Percentiles rank a stretch among this genome's conserved stretches.
Conservation (phyloP, 2,113 vertebrate genomes). For the Serilophus lunatus region DNA sequence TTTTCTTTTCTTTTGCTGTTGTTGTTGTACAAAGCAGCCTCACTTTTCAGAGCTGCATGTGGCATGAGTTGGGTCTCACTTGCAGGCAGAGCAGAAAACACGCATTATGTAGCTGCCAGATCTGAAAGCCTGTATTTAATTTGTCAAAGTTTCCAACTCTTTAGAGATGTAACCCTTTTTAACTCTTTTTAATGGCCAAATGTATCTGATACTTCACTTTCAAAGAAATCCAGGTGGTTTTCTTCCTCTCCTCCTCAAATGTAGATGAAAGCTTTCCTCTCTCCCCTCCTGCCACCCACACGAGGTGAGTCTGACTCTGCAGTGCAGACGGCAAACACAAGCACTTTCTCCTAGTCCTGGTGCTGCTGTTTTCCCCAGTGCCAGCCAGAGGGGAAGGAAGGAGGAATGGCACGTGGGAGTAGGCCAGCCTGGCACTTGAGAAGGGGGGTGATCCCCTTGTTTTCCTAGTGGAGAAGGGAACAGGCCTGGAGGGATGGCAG, state of each 20-base stretch:
- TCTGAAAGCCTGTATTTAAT: constrained; percentile 37
- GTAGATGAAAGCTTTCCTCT: not conserved
- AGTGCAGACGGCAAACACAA: not conserved
- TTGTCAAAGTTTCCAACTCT: constrained; percentile 30
- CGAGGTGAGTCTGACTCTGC: not conserved
- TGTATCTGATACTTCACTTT: not conserved
- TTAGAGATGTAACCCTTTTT: not conserved
- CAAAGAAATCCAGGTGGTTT: constrained; percentile 25
- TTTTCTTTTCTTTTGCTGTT: constrained; percentile 22
- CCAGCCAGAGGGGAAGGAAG: not conserved
- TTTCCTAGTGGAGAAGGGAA: not conserved
- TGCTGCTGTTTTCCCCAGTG: not conserved
- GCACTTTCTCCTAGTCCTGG: not conserved
- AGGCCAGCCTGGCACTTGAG: not conserved
- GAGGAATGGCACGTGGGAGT: not conserved
- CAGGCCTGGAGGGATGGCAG: not conserved
- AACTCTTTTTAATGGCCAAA: not conserved
- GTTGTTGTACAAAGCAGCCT: constrained; percentile 32
- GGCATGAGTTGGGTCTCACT: not conserved
- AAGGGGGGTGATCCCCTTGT: not conserved
- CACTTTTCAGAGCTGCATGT: constrained; percentile 5
- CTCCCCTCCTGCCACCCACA: not conserved
- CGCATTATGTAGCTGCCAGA: constrained; percentile 15
- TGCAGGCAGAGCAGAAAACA: constrained; percentile 6
- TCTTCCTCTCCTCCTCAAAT: not conserved